Base-by-base conservation (phyloP, 2,888 invertebrate species). In the Cerastoderma edule region DNA sequence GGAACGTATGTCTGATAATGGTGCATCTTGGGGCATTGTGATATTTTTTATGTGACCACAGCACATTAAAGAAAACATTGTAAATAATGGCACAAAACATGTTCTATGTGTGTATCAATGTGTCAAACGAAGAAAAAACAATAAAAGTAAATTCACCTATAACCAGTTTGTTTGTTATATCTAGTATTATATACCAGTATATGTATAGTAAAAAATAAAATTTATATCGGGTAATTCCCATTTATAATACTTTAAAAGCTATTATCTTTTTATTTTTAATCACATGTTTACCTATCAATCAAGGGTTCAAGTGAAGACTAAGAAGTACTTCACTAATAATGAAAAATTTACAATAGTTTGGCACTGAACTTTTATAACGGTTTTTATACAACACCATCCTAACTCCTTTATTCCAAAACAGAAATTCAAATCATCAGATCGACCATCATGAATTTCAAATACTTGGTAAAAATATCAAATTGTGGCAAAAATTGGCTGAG, bases 31-130 rank as follows among this genome's bases (percentile, higher is more conserved):
- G 30, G 35, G 60, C 60, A 60, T 60, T 60, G 60, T 60, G 60
- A 60, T 60, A 60, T 60, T 60, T 60, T 60, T 60, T 39, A 60
- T 39, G 60, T 60, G 60, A 60, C 22, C 57, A 60, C 60, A 39
- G 60, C 60, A 60, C 60, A 60, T 60, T 60, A 60, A 60, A 60
- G 39, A 33, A 33, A 28, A 22, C 60, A 60, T 60, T 60, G 60
- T 60, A 60, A 32, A 60, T 60, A 60, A 35, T 4, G n/a, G 60
- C 60, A 60, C 60, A 60, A 39, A 60, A 24, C n/a, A 39, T 35
- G 35, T 35, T 60, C 30, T 60, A 60, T 60, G 60, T 60, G 60
- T 60, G 60, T 60, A 60, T 39, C 33, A 39, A 60, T 39, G 60
- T 60, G 50, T 13, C 60, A 60, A 60, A 60, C 1, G 35, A 60